Evolutionary conservation across 2,888 invertebrate species (phyloP).

Genomic region (Drosophila fungiperda): DNA sequence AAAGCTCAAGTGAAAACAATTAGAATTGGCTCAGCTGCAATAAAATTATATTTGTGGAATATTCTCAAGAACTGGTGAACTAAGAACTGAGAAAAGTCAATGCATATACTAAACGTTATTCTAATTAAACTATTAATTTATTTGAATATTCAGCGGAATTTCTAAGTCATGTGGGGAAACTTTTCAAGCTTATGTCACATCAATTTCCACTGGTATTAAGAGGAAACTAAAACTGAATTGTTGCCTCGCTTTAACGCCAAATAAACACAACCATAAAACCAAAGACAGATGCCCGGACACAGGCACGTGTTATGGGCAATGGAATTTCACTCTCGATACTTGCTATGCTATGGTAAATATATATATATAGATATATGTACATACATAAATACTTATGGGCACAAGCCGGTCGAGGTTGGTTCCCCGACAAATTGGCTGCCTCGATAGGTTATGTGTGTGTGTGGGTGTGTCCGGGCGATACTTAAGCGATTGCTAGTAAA

Average conservation of each 20-base stretch:
- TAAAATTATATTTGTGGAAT: constrained; percentile 6
- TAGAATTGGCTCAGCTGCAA: constrained; percentile 27
- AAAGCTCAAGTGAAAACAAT: constrained; percentile 21
- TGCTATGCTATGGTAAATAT: constrained; percentile 13
- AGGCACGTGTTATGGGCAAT: constrained; percentile 52
- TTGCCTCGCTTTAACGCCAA: constrained; percentile 30
- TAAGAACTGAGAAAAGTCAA: constrained; percentile 4
- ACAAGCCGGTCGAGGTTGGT: constrained; percentile 25
- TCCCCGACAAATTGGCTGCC: constrained; percentile 12
- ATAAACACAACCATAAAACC: constrained; percentile 56
- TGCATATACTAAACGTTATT: neutral
- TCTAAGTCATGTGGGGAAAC: neutral
- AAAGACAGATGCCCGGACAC: constrained; percentile 7
- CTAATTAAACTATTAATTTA: neutral
- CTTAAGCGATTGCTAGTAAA: constrained; percentile 69
- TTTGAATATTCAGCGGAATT: neutral
- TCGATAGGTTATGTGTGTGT: constrained; percentile 14
- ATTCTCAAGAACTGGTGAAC: constrained; percentile 12
- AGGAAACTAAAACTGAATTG: constrained; percentile 59
- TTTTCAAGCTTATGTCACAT: constrained; percentile 42
- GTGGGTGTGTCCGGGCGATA: constrained; percentile 64
- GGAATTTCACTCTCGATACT: constrained; percentile 68
- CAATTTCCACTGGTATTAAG: constrained; percentile 35
- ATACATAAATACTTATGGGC: constrained; percentile 7
- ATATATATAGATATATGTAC: constrained; percentile 13